These are phyloP conservation scores for Procavia capensis DNA, from an alignment of 2,113 vertebrate species.

Conservation along the genomic window DNA sequence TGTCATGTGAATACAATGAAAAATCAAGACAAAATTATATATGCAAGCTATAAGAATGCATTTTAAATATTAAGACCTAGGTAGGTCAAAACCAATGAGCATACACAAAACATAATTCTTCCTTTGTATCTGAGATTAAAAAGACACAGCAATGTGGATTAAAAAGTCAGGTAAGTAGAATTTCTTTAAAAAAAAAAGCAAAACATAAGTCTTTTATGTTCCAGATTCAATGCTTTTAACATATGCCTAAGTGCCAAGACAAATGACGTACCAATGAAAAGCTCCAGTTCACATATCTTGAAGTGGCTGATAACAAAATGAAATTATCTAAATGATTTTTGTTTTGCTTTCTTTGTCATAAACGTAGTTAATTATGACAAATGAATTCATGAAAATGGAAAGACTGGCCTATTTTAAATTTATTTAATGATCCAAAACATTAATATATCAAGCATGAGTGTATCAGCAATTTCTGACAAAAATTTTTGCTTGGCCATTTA, in stretches of 20 bases:
- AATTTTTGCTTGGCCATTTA: background rate
- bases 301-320: constrained; percentile 13
- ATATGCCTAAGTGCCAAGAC: background rate
- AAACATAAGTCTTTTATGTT: background rate
- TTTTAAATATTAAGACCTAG: too few relatives aligned
- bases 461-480: constrained; percentile 11
- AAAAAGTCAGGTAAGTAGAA: constrained; percentile 45
- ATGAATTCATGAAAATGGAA: constrained; percentile 24
- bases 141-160: constrained; percentile 26
- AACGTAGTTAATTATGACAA: constrained; percentile 2
- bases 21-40: too few relatives aligned
- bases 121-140: background rate
- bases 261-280: background rate
- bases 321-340: constrained; percentile 3
- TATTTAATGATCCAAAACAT: constrained; percentile 7
- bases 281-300: constrained; percentile 4
- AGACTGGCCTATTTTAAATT: background rate
- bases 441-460: background rate
- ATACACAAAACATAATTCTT: background rate
- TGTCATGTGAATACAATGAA: constrained; percentile 1
- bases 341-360: constrained; percentile 43
- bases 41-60: too few relatives aligned
- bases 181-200: constrained; percentile 2
- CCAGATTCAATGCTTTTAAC: background rate
- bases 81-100: constrained; percentile 7